Evolutionary conservation across 2,888 invertebrate genomes (phyloP), one percentile per base, ranked within the genome.

Genomic region (Acrocyrtus sp.): DNA sequence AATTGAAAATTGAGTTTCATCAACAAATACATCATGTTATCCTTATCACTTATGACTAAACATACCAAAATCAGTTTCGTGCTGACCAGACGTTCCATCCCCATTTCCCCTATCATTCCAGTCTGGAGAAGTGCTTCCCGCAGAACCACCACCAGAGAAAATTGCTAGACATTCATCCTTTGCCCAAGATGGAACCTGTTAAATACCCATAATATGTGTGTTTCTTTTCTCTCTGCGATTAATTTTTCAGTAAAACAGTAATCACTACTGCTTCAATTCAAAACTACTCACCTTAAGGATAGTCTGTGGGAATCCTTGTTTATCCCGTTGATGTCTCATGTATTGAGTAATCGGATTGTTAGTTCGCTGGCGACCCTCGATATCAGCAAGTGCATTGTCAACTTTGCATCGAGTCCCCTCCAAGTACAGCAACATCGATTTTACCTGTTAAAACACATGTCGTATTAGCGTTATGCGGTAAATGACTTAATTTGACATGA

Each of bases 331-430:
- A 62, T 81, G 79, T 63, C 95, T 91, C 83, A 96, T 94, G 83
- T 96, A 94, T 45, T 92, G 89, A 0, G 93, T 90, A 72, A 96
- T 86, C 0, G 94, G 93, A 86, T 95, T 95, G 62, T 91, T 90
- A 12, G 89, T 89, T 73, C 91, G 88, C 21, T 92, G 89, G 77
- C 91, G 88, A 80, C 90, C 91, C 83, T 95, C 95, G 76, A 96
- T 84, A 83, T 94, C 94, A 65, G 91, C 90, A 57, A 96, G 85
- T 27, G 92, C 92, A 58, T 91, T 90, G 67, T 93, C 91, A 51
- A 96, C 90, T 86, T 97, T 96, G 84, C 91, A 93, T 80, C 93
- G 89, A 12, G 94, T 91, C 3, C 95, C 96, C 85, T 96, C 96
- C 82, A 96, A 86, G 84, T 95, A 96, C 15, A 94, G 92, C 79